Percentiles rank a stretch among this genome's conserved stretches.
phyloP scores from a whole-genome alignment of 2,797 vertebrate species.

The Gallirallus australis region DNA sequence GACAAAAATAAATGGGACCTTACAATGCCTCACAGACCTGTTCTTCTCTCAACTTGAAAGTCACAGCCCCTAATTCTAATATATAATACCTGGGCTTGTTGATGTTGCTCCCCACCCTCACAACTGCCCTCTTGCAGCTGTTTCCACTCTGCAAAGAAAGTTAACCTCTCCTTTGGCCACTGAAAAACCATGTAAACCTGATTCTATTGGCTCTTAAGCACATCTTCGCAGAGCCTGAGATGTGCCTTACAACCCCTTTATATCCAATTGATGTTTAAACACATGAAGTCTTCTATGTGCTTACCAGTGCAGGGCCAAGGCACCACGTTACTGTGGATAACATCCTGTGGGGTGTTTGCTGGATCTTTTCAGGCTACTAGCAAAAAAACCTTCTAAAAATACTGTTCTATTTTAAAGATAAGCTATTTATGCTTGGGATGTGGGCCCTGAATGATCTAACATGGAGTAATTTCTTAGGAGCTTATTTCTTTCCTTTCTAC shows the following conservation, averaged over 20 bases:
- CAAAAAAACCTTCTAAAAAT: neutral
- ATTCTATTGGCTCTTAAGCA: neutral
- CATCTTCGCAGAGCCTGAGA: neutral
- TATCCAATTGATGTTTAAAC: neutral
- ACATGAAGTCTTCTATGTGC: no score
- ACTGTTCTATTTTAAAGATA: neutral
- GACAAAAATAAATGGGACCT: rapidly evolving
- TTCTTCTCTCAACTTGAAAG: neutral
- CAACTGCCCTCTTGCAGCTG: neutral
- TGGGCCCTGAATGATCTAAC: neutral
- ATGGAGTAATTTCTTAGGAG: neutral
- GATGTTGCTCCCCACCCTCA: neutral
- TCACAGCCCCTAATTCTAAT: neutral
- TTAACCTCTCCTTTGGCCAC: neutral
- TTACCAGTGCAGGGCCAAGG: neutral
- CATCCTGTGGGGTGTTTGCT: neutral
- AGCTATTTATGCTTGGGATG: neutral
- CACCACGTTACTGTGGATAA: neutral
- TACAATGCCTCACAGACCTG: rapidly evolving
- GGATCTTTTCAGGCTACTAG: neutral
- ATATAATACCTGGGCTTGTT: neutral
- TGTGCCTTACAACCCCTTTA: neutral
- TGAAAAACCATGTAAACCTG: rapidly evolving
- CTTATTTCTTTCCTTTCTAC: neutral
- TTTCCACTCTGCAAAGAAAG: neutral